A percentile compares a stretch with the other conserved stretches of the same genome.
Conservation (phyloP, 1,140 invertebrate genomes). For the Piezodorus guildinii region DNA sequence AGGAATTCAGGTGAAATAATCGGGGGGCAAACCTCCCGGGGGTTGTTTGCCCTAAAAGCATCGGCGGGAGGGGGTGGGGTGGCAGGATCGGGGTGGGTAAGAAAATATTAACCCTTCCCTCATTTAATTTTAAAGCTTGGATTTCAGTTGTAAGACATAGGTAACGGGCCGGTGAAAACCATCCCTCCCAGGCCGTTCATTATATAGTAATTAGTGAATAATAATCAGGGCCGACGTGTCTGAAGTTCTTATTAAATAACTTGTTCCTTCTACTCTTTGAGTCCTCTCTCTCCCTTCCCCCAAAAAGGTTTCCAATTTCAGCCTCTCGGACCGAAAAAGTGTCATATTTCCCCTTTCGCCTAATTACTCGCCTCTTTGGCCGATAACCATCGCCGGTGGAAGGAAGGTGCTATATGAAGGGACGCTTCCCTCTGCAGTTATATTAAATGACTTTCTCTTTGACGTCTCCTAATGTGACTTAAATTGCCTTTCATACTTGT, state of each 20-base stretch:
- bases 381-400: not conserved
- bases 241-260: conserved; percentile 20
- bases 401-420: not conserved
- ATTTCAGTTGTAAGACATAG: not conserved
- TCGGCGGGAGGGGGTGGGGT: not conserved
- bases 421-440: not conserved
- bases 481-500: not conserved
- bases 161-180: not conserved
- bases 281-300: not conserved
- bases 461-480: conserved; percentile 4
- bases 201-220: conserved; percentile 20
- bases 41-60: not conserved
- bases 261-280: conserved; percentile 11
- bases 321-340: not conserved
- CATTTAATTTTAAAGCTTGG: conserved; percentile 9
- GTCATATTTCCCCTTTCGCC: conserved; percentile 6
- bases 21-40: not conserved
- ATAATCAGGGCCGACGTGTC: conserved; percentile 9
- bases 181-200: not conserved
- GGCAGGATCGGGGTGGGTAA: too few species aligned
- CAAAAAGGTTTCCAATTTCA: conserved; percentile 18
- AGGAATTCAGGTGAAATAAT: conserved; percentile 12
- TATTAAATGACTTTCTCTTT: conserved; percentile 4
- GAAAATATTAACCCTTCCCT: not conserved
- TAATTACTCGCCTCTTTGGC: not conserved